Evolutionary conservation across 2,113 vertebrate genomes (phyloP).

Genomic region (Illadopsis cleaveri): DNA sequence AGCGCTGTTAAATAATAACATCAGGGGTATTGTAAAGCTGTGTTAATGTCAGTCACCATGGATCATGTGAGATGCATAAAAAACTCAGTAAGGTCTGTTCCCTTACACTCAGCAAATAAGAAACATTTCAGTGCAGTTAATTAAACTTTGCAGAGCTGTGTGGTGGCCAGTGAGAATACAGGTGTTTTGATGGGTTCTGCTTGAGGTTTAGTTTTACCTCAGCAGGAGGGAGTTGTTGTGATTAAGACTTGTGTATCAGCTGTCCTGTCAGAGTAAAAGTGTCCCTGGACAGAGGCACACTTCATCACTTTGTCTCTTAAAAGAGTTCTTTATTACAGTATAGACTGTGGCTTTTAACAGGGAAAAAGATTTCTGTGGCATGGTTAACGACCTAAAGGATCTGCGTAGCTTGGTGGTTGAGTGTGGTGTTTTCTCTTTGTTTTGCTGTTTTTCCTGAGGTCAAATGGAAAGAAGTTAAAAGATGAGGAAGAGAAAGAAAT

Average conservation of each 20-base stretch:
- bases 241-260: neutral
- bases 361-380: neutral
- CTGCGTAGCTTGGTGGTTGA: neutral
- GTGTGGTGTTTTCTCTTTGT: neutral
- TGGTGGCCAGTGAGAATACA: neutral
- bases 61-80: rapidly evolving
- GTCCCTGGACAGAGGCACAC: neutral
- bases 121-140: neutral
- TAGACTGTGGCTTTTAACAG: neutral
- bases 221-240: neutral
- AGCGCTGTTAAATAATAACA: neutral
- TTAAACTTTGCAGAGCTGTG: neutral
- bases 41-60: neutral
- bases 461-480: neutral
- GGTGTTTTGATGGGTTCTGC: neutral
- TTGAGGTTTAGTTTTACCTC: neutral
- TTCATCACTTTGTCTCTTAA: neutral
- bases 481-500: neutral
- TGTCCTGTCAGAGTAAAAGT: neutral
- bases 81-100: neutral
- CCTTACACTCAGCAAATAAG: neutral
- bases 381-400: neutral
- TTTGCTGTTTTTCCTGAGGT: neutral
- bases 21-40: neutral
- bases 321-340: neutral